These are phyloP conservation scores for Lineus longissimus DNA, from an alignment of 1,140 invertebrate species.

Conservation along the genomic window DNA sequence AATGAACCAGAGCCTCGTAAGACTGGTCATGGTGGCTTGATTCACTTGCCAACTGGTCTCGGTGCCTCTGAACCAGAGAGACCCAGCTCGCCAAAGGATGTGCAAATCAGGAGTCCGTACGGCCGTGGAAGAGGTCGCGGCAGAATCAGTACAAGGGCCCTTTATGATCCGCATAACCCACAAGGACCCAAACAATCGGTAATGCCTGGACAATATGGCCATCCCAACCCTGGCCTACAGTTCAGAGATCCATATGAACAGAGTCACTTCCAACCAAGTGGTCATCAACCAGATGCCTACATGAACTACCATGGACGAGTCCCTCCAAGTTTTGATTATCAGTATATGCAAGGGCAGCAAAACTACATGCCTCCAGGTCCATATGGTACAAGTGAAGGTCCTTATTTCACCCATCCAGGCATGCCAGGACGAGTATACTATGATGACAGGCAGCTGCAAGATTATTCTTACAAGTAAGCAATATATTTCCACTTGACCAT, in stretches of 20 bases:
- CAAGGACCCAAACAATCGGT: background rate
- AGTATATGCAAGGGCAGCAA: background rate
- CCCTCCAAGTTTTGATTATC: background rate
- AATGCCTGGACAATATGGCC: background rate
- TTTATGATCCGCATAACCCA: slow-evolving; percentile 3
- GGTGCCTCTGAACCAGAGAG: background rate
- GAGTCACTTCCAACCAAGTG: background rate
- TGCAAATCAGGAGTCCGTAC: background rate
- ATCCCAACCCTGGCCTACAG: background rate
- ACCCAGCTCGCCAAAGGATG: background rate
- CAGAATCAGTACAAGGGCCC: background rate
- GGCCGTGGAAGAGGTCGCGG: slow-evolving; percentile 1
- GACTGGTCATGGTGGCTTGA: background rate
- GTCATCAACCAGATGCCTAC: background rate
- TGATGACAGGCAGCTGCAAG: too few relatives aligned
- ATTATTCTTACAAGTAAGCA: too few relatives aligned
- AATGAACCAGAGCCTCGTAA: background rate
- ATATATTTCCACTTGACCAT: too few relatives aligned
- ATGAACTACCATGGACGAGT: background rate
- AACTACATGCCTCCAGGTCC: too few relatives aligned
- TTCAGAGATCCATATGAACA: background rate
- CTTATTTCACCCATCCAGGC: too few relatives aligned
- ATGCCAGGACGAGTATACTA: too few relatives aligned
- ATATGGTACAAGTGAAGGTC: too few relatives aligned
- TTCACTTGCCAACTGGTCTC: background rate